Conservation (phyloP, 2,113 vertebrate genomes). For the Pitta sordida region DNA sequence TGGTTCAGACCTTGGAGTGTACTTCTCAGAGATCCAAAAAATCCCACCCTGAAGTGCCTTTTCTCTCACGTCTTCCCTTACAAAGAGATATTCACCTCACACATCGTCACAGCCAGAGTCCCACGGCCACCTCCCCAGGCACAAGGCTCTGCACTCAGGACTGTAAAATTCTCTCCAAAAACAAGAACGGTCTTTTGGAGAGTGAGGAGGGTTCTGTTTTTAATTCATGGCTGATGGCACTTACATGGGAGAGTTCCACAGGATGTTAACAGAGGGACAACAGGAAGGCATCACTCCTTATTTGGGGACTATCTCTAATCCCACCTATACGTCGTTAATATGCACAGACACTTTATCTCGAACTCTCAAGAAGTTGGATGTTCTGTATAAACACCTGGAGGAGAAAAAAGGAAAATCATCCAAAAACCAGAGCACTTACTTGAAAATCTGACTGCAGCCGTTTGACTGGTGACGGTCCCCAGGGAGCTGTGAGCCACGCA, state of each 20-base stretch:
- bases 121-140: not conserved
- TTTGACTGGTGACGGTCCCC: conserved; percentile 87
- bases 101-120: not conserved
- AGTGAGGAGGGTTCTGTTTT: not conserved
- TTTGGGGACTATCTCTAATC: not conserved
- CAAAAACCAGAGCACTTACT: conserved; percentile 75
- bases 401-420: not conserved
- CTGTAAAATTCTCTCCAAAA: not conserved
- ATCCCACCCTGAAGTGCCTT: not conserved
- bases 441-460: conserved; percentile 80
- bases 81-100: not conserved
- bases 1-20: not conserved
- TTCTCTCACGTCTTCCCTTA: not conserved
- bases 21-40: not conserved
- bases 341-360: not conserved
- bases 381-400: not conserved
- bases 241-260: not conserved
- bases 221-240: not conserved
- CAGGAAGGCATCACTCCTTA: not conserved
- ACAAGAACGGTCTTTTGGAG: not conserved
- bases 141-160: not conserved
- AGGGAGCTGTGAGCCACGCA: conserved; percentile 81
- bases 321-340: not conserved
- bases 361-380: not conserved
- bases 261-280: not conserved